phyloP scores from a whole-genome alignment of 1,140 invertebrate genomes.

The Ostrea edulis region DNA sequence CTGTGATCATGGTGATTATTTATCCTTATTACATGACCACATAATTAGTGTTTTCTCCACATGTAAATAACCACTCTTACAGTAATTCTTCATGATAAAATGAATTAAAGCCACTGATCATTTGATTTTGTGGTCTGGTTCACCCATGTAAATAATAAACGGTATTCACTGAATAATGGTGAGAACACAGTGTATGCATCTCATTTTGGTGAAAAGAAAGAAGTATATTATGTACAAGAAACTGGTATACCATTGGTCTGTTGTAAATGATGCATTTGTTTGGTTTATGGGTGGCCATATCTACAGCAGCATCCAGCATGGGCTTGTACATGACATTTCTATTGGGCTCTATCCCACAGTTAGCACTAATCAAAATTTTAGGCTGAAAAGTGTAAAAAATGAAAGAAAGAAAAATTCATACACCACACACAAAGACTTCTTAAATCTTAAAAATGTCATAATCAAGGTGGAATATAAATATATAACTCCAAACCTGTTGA shows the following conservation, averaged over 20 bases:
- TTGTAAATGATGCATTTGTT: constrained; percentile 88
- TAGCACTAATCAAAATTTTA: constrained; percentile 92
- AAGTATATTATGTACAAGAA: too few relatives aligned
- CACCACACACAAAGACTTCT: background rate
- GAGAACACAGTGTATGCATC: too few relatives aligned
- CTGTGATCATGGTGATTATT: too few relatives aligned
- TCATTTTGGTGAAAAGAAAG: too few relatives aligned
- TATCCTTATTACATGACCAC: too few relatives aligned
- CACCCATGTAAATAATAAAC: too few relatives aligned
- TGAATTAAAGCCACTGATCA: too few relatives aligned
- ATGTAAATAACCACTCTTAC: too few relatives aligned
- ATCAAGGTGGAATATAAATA: background rate
- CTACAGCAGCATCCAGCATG: constrained; percentile 92
- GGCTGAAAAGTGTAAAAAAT: constrained; percentile 79
- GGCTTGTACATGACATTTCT: constrained; percentile 92
- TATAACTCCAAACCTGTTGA: background rate
- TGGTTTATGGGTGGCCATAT: constrained; percentile 85
- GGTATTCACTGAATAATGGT: too few relatives aligned
- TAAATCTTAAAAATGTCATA: background rate
- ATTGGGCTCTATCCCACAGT: constrained; percentile 92
- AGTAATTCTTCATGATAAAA: too few relatives aligned
- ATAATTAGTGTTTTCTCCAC: too few relatives aligned
- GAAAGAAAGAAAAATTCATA: background rate
- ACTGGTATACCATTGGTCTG: constrained; percentile 76
- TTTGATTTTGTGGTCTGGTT: too few relatives aligned